Evolutionary conservation across 2,888 invertebrate species (phyloP).

Genomic region (Diadegma fenestrale): DNA sequence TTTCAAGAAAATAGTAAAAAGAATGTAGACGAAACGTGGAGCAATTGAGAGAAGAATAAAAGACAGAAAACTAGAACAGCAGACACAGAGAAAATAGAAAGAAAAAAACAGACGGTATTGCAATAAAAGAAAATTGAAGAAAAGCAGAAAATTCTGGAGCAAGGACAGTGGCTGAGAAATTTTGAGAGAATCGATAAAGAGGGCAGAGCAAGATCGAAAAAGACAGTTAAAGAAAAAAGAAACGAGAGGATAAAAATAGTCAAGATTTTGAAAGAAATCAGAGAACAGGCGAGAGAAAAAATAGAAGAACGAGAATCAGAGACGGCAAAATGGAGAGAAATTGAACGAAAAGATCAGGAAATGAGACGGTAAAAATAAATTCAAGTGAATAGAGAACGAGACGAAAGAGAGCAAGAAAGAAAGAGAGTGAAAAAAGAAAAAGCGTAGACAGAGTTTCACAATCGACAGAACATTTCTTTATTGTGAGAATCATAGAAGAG

Average conservation of each 20-base stretch:
- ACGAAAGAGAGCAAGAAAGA: not conserved
- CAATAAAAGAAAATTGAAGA: not conserved
- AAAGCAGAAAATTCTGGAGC: not conserved
- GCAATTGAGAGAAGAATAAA: conserved; percentile 1
- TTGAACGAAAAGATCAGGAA: not conserved
- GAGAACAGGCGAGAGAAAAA: not conserved
- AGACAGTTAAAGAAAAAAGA: not conserved
- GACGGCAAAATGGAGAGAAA: not conserved
- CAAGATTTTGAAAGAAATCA: not conserved
- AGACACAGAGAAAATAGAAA: conserved; percentile 3
- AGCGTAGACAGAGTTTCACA: conserved; percentile 11
- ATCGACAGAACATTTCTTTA: not conserved
- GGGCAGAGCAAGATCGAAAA: conserved; percentile 3
- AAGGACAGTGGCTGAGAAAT: conserved; percentile 2
- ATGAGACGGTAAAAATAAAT: not conserved
- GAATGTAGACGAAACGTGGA: conserved; percentile 11
- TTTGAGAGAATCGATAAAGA: not conserved
- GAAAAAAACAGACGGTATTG: conserved; percentile 4
- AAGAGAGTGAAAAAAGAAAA: conserved; percentile 36
- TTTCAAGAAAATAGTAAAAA: conserved; percentile 45
- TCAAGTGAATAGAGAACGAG: conserved; percentile 1
- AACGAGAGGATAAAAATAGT: not conserved
- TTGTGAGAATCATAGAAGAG: conserved; percentile 8
- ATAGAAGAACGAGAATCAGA: not conserved
- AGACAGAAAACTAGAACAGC: conserved; percentile 15